phyloP scores from a whole-genome alignment of 35 echinoderm and acorn worm species.

The Lytechinus variegatus region DNA sequence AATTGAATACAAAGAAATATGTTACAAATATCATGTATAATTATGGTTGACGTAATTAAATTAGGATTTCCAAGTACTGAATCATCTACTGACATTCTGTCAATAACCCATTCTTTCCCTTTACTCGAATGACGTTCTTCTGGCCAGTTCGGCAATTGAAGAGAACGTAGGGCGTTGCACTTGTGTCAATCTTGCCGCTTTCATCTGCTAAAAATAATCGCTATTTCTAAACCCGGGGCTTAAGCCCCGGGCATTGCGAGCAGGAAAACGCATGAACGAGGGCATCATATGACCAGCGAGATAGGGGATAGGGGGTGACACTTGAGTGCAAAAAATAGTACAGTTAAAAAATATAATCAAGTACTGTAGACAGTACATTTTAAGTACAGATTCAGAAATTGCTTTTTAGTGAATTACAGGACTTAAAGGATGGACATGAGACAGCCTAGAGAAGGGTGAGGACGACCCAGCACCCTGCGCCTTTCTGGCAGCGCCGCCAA shows the following conservation, averaged over 20 bases:
- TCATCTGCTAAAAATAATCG: neutral
- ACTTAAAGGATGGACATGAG: too few species aligned
- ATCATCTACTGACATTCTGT: neutral
- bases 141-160: neutral
- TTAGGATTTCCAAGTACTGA: neutral
- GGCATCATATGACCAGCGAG: neutral
- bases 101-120: neutral
- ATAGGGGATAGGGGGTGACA: neutral
- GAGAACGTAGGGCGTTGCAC: neutral
- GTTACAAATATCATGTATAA: neutral
- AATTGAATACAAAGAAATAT: neutral
- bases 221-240: neutral
- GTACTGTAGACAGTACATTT: too few species aligned
- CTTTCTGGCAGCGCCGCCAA: neutral
- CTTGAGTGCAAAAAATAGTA: neutral
- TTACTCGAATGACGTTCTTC: neutral
- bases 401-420: too few species aligned
- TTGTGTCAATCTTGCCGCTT: neutral
- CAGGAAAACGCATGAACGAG: neutral
- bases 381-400: too few species aligned
- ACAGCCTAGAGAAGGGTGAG: neutral
- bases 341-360: too few species aligned
- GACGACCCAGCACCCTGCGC: neutral
- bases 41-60: neutral
- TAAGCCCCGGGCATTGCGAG: neutral